Percentiles rank a stretch among this genome's conserved stretches.
Evolutionary conservation across 2,888 invertebrate genomes (phyloP).

Genomic region (Epistrophe grossulariae): DNA sequence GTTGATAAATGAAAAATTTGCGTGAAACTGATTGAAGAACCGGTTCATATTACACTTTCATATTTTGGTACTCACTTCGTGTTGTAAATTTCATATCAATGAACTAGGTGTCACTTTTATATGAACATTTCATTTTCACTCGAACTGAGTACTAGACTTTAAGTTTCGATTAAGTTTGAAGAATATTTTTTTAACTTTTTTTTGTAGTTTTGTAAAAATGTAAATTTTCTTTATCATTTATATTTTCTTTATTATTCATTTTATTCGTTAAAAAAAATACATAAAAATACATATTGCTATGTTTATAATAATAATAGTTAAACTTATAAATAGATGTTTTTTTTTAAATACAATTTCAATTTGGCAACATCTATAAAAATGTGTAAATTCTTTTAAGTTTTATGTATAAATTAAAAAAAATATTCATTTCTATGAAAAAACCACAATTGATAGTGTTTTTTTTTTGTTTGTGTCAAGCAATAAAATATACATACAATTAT

Average conservation of each 20-base stretch:
- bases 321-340: conserved; percentile 68
- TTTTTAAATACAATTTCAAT: conserved; percentile 51
- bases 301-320: conserved; percentile 34
- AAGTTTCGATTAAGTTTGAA: no score
- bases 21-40: no score
- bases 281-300: conserved; percentile 69
- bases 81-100: no score
- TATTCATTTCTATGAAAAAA: conserved; percentile 49
- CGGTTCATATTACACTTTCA: no score
- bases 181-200: no score
- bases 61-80: no score
- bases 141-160: no score
- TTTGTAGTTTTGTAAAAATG: background rate
- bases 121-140: no score
- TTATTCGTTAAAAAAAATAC: conserved; percentile 60
- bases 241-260: conserved; percentile 61
- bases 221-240: no score
- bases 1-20: no score
- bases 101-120: no score
- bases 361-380: conserved; percentile 72
- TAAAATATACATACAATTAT: conserved; percentile 55
- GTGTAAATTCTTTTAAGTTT: conserved; percentile 39
- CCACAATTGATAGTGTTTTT: conserved; percentile 52
- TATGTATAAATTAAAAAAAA: conserved; percentile 44
- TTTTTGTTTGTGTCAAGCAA: conserved; percentile 27